Evolutionary conservation across 2,797 vertebrate species (phyloP).

Genomic region (Fistularia tabacaria): DNA sequence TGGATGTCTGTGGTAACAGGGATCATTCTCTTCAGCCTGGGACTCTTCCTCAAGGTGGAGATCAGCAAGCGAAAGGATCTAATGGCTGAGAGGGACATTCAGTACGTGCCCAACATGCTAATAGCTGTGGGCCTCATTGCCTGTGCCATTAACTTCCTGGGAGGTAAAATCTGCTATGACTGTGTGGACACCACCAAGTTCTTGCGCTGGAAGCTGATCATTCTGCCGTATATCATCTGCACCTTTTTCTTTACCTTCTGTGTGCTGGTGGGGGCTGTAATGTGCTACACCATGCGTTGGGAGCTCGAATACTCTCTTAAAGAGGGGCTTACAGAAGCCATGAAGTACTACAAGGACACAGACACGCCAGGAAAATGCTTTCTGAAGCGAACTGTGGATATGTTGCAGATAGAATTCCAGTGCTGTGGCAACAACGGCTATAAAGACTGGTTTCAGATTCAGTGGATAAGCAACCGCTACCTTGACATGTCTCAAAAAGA

Average conservation of each 20-base stretch:
- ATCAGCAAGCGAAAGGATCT: constrained; percentile 84
- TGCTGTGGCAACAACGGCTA: constrained; percentile 89
- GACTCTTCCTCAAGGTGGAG: constrained; percentile 88
- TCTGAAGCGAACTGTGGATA: constrained; percentile 85
- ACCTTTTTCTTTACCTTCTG: constrained; percentile 90
- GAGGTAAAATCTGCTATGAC: constrained; percentile 93
- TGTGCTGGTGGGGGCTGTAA: constrained; percentile 84
- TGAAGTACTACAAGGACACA: constrained; percentile 88
- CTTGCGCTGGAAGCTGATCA: constrained; percentile 86
- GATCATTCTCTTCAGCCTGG: constrained; percentile 84
- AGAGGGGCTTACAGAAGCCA: constrained; percentile 79
- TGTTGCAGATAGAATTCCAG: constrained; percentile 85
- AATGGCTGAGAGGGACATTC: constrained; percentile 82
- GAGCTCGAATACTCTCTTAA: constrained; percentile 84
- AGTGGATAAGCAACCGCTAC: constrained; percentile 88
- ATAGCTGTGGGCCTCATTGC: constrained; percentile 86
- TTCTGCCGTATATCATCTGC: constrained; percentile 88
- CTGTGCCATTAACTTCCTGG: constrained; percentile 87
- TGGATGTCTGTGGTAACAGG: constrained; percentile 89
- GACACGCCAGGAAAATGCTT: constrained; percentile 89
- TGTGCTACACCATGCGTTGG: constrained; percentile 87
- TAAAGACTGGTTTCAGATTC: constrained; percentile 91
- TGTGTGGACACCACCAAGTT: constrained; percentile 86
- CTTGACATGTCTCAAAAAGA: constrained; percentile 85
- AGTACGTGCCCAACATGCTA: constrained; percentile 86